Conservation (phyloP, 2,888 invertebrate genomes). For the Chirona hameri region DNA sequence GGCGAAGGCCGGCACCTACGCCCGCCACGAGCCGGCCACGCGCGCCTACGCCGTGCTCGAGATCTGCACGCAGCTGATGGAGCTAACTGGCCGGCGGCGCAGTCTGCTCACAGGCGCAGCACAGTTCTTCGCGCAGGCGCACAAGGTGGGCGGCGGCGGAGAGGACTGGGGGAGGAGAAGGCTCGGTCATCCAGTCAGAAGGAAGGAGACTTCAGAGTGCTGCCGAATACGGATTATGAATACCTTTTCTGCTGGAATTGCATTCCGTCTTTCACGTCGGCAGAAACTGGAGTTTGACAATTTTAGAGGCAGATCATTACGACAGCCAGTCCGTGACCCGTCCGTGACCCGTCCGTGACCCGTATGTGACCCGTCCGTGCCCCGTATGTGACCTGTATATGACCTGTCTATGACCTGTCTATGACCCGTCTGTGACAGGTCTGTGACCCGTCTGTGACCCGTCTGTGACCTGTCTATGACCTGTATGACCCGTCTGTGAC, state of each 20-base stretch:
- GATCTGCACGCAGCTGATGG: slow-evolving; percentile 64
- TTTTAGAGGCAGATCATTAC: too few relatives aligned
- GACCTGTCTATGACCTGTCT: not conserved
- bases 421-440: not conserved
- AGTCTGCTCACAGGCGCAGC: slow-evolving; percentile 63
- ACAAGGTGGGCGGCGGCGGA: slow-evolving; percentile 55
- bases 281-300: too few relatives aligned
- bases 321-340: too few relatives aligned
- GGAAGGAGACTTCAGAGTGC: too few relatives aligned
- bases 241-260: too few relatives aligned
- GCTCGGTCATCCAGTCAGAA: too few relatives aligned
- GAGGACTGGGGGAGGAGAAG: not conserved
- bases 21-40: slow-evolving; percentile 59
- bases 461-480: too few relatives aligned
- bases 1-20: slow-evolving; percentile 64
- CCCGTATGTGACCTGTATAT: not conserved
- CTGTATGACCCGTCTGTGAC: too few relatives aligned
- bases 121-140: slow-evolving; percentile 65
- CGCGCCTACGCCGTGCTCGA: slow-evolving; percentile 63
- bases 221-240: too few relatives aligned
- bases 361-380: too few relatives aligned
- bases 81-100: slow-evolving; percentile 66
- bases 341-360: too few relatives aligned
- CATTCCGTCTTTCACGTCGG: too few relatives aligned
- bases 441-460: not conserved